Evolutionary conservation across 2,888 invertebrate genomes (phyloP).

Genomic region (Mactromeris polynyma): DNA sequence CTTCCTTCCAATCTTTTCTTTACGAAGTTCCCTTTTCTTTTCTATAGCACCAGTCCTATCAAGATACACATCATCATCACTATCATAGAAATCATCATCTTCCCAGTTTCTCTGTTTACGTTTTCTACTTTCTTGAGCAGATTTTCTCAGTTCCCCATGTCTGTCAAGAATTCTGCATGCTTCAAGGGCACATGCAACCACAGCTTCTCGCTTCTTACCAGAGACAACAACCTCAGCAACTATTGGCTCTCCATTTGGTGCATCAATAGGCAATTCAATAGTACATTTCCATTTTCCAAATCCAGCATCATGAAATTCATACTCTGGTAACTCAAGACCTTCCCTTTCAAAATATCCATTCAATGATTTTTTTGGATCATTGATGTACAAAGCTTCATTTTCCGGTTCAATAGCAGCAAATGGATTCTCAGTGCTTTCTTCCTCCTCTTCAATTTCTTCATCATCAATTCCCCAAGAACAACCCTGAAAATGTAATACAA

Average conservation of each 20-base stretch:
- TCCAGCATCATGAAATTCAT: conserved; percentile 95
- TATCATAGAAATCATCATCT: conserved; percentile 96
- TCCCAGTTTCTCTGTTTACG: conserved; percentile 92
- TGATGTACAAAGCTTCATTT: conserved; percentile 95
- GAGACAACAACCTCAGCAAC: conserved; percentile 94
- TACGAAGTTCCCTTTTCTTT: conserved; percentile 93
- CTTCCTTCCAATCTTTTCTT: conserved; percentile 89
- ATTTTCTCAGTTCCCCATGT: conserved; percentile 94
- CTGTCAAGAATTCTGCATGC: conserved; percentile 97
- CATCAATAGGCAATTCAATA: conserved; percentile 93
- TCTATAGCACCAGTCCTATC: conserved; percentile 98
- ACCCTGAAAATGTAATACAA: conserved; percentile 88
- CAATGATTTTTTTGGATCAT: conserved; percentile 98
- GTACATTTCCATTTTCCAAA: conserved; percentile 94
- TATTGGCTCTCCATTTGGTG: conserved; percentile 92
- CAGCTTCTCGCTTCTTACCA: conserved; percentile 98
- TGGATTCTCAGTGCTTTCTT: conserved; percentile 79
- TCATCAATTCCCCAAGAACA: conserved; percentile 96
- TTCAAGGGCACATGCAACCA: conserved; percentile 96
- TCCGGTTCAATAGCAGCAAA: conserved; percentile 80
- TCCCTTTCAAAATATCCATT: conserved; percentile 98
- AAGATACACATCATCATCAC: conserved; percentile 97
- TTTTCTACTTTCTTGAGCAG: conserved; percentile 92
- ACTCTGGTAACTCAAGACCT: conserved; percentile 93
- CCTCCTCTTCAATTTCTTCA: conserved; percentile 79